Conservation (phyloP, 2,113 vertebrate species). For the Stictonetta naevosa region DNA sequence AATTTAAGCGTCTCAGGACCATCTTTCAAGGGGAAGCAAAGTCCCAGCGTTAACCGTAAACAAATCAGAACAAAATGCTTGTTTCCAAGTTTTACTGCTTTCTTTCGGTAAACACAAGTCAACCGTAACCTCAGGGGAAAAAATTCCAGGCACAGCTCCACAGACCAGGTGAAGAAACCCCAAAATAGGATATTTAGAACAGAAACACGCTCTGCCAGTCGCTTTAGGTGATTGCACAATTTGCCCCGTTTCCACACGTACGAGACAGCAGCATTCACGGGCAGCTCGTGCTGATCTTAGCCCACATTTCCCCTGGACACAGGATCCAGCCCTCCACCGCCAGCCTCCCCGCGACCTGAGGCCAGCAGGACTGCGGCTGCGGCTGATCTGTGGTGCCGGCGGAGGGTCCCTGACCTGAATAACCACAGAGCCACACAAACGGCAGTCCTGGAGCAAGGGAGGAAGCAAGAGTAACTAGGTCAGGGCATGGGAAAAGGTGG, state of each 20-base stretch:
- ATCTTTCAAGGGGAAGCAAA: not conserved
- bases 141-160: constrained; percentile 15
- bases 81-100: not conserved
- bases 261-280: not conserved
- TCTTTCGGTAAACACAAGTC: constrained; percentile 9
- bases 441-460: not conserved
- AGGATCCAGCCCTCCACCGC: not conserved
- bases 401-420: not conserved
- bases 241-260: not conserved
- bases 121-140: constrained; percentile 26
- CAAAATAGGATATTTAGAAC: constrained; percentile 5
- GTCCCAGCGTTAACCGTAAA: not conserved
- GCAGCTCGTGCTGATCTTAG: not conserved
- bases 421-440: not conserved
- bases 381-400: not conserved
- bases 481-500: not conserved
- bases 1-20: not conserved
- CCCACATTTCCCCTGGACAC: fast-evolving
- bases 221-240: not conserved
- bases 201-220: not conserved
- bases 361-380: not conserved
- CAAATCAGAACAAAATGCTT: constrained; percentile 24
- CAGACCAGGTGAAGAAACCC: constrained; percentile 24
- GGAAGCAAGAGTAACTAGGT: not conserved
- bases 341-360: not conserved